Evolutionary conservation across 1,140 invertebrate species (phyloP).

Genomic region (Drosophila repleta): DNA sequence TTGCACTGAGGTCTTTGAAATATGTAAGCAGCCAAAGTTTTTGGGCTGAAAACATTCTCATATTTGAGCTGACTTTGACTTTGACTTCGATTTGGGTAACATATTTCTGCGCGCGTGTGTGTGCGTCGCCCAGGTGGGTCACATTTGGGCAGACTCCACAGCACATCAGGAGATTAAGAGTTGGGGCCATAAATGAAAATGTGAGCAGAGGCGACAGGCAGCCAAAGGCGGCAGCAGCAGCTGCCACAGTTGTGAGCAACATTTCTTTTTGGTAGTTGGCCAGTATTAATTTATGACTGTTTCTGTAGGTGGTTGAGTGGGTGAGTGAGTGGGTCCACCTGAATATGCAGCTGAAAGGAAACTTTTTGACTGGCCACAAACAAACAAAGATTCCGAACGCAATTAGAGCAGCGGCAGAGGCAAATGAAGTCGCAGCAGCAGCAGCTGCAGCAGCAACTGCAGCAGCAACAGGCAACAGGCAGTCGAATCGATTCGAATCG

Average conservation of each 20-base stretch:
- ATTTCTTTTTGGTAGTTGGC: neutral
- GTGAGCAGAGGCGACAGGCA: too few species aligned
- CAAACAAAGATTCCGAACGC: too few species aligned
- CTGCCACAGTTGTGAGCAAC: neutral
- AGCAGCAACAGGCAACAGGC: too few species aligned
- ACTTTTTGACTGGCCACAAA: too few species aligned
- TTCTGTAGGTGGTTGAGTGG: neutral
- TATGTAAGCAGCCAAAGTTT: slow-evolving; percentile 56
- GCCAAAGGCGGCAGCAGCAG: neutral
- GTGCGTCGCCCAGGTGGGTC: slow-evolving; percentile 2
- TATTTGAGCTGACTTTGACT: slow-evolving; percentile 53
- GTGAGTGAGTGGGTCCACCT: neutral
- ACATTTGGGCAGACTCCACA: neutral
- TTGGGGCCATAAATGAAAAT: too few species aligned
- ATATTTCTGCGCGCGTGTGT: slow-evolving; percentile 38
- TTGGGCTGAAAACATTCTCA: slow-evolving; percentile 49
- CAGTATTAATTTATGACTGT: neutral
- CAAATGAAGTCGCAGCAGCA: too few species aligned
- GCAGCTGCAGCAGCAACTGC: too few species aligned
- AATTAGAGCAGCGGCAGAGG: too few species aligned
- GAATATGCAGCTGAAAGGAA: neutral
- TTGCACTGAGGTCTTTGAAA: slow-evolving; percentile 49
- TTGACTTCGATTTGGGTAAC: slow-evolving; percentile 41
- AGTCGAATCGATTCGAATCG: too few species aligned
- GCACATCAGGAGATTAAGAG: neutral